Evolutionary conservation across 2,113 vertebrate species (phyloP).

Genomic region (Rhinoderma darwinii): DNA sequence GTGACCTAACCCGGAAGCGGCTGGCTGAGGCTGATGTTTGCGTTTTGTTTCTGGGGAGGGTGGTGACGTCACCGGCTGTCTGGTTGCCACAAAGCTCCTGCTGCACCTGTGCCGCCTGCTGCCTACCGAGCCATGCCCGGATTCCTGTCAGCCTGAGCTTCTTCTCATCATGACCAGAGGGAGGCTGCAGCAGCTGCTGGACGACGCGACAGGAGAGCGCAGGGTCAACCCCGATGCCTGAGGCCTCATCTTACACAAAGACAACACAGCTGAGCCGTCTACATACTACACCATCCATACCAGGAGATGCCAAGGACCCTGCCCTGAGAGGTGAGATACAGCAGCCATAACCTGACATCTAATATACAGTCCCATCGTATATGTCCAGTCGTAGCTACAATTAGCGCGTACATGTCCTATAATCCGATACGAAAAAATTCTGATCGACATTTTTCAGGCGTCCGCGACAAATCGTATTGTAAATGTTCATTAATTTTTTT

Average conservation of each 20-base stretch:
- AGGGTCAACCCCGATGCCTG: neutral
- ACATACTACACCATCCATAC: neutral
- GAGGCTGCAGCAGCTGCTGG: neutral
- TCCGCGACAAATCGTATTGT: no score
- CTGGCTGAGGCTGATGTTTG: slow-evolving; percentile 1
- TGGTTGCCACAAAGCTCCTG: neutral
- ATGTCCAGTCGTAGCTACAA: no score
- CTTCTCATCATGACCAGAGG: neutral
- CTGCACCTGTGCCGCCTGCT: slow-evolving; percentile 10
- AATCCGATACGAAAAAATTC: no score
- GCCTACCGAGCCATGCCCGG: neutral
- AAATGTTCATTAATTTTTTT: no score
- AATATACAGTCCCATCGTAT: no score
- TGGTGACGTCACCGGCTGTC: slow-evolving; percentile 51
- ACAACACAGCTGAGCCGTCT: neutral
- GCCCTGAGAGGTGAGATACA: neutral
- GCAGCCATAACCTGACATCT: neutral
- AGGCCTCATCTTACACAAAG: slow-evolving; percentile 26
- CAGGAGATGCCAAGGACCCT: neutral
- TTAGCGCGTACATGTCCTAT: no score
- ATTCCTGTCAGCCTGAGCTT: neutral
- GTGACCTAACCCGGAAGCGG: slow-evolving; percentile 57
- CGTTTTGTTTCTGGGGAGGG: neutral
- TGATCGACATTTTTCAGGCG: no score
- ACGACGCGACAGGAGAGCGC: no score